Percentiles rank a stretch among this genome's conserved stretches.
Conservation (phyloP, 2,113 vertebrate species). For the Epinephelus moara region DNA sequence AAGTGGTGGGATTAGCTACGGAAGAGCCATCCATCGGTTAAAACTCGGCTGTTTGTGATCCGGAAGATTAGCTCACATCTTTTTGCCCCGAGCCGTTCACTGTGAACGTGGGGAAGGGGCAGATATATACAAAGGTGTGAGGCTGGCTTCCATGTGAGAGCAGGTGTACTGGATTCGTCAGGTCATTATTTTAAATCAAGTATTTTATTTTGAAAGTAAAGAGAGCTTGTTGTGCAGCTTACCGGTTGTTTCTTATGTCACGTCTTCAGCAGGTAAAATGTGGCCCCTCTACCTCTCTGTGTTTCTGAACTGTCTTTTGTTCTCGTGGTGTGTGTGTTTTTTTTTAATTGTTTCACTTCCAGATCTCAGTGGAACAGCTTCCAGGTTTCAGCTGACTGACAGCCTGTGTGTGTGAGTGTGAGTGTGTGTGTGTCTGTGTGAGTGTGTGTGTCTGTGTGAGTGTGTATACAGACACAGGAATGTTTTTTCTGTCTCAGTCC, state of each 20-base stretch:
- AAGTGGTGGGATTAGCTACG: constrained; percentile 50
- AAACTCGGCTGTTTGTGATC: constrained; percentile 37
- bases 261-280: background rate
- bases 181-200: background rate
- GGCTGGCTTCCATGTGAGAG: constrained; percentile 38
- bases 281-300: background rate
- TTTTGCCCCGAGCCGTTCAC: constrained; percentile 14
- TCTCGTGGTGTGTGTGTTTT: background rate
- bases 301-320: background rate
- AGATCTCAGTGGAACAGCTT: constrained; percentile 54
- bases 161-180: constrained; percentile 44
- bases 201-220: background rate
- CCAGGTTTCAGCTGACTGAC: constrained; percentile 49
- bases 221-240: accelerated
- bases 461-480: constrained; percentile 46
- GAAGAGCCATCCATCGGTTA: constrained; percentile 39
- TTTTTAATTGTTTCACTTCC: constrained; percentile 50
- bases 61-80: constrained; percentile 45
- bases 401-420: constrained; percentile 26
- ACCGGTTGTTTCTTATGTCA: background rate
- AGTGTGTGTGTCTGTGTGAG: constrained; percentile 34
- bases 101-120: constrained; percentile 4
- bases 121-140: background rate
- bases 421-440: constrained; percentile 27
- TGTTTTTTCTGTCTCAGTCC: constrained; percentile 55